Base-by-base conservation (phyloP, 2,888 invertebrate species). In the Osmoderma eremita region DNA sequence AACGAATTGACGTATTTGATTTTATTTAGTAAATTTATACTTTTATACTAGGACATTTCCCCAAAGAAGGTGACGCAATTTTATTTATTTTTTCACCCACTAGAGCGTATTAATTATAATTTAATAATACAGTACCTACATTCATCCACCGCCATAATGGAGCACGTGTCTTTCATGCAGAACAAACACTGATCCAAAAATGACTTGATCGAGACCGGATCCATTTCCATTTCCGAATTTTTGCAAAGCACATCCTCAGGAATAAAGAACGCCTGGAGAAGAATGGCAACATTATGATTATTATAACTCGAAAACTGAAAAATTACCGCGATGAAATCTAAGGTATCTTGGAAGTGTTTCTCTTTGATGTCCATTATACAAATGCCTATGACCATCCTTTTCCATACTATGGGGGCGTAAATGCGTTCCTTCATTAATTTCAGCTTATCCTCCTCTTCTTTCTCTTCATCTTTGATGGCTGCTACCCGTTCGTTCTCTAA, bases 281-380 rank as follows among this genome's bases (percentile, higher is more conserved):
- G 41, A 65, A 42, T 56, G 15, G 15, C 20, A 10, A 13, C 24
- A 13, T 22, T 49, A 22, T 5, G 22, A 45, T 63, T 13, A 42
- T n/a, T 10, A 42, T 48, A 3, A 3, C 17, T 48, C 10, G 13
- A 18, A 12, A 17, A 2, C 3, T 51, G 2, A 2, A 20, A n/a
- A 22, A 24, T 54, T 68, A 78, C 78, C 72, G 75, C 64, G 20
- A 81, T 75, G 53, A 81, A 71, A 41, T 77, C 72, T 17, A 79
- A 15, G 10, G 75, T 74, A 51, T 74, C 75, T 6, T 76, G 71
- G 65, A 73, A 80, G 66, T 75, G 66, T 3, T 74, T 70, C 10
- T 78, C 74, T 67, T 77, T 75, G 20, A 81, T 61, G 71, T 82
- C 82, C 68, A 78, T 75, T 41, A 82, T 79, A 66, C 72, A 74